phyloP scores from a whole-genome alignment of 2,797 vertebrate species.

The Ataeniobius toweri region DNA sequence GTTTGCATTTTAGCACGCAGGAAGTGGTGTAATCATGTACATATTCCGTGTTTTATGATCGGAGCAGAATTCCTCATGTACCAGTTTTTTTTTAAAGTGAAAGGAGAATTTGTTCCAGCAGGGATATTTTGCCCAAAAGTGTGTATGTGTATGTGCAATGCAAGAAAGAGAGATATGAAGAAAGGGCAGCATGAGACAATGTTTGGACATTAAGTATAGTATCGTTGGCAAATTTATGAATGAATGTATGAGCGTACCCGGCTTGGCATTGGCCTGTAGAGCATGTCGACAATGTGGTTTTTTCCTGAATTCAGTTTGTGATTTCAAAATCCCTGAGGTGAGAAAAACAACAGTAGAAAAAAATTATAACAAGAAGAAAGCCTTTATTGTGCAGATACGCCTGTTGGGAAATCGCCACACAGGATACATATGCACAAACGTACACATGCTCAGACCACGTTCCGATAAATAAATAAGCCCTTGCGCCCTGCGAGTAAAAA shows the following conservation, averaged over 20 bases:
- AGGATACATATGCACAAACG: conserved; percentile 35
- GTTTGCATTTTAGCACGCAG: background rate
- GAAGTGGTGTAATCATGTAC: conserved; percentile 13
- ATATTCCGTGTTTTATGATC: conserved; percentile 22
- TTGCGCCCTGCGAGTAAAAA: background rate
- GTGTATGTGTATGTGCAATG: conserved; percentile 15
- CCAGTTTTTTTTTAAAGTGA: conserved; percentile 3
- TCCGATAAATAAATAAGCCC: conserved; percentile 34
- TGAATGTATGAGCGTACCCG: conserved; percentile 62
- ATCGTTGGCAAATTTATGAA: conserved; percentile 58
- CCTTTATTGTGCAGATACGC: conserved; percentile 34
- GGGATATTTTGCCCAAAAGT: conserved; percentile 24
- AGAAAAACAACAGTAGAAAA: conserved; percentile 40
- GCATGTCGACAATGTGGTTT: conserved; percentile 55
- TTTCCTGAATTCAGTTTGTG: conserved; percentile 39
- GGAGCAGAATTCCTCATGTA: conserved; percentile 17
- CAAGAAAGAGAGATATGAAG: conserved; percentile 1
- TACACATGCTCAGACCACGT: background rate
- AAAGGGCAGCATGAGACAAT: background rate
- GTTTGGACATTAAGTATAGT: conserved; percentile 51
- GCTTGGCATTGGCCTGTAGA: conserved; percentile 38
- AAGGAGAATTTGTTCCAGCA: conserved; percentile 30
- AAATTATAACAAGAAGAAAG: conserved; percentile 22
- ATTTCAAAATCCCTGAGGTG: conserved; percentile 50
- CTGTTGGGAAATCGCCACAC: conserved; percentile 40